A percentile compares a stretch with the other conserved stretches of the same genome.
Evolutionary conservation across 1,140 invertebrate species (phyloP).

Genomic region (Drosophila chauvacae): DNA sequence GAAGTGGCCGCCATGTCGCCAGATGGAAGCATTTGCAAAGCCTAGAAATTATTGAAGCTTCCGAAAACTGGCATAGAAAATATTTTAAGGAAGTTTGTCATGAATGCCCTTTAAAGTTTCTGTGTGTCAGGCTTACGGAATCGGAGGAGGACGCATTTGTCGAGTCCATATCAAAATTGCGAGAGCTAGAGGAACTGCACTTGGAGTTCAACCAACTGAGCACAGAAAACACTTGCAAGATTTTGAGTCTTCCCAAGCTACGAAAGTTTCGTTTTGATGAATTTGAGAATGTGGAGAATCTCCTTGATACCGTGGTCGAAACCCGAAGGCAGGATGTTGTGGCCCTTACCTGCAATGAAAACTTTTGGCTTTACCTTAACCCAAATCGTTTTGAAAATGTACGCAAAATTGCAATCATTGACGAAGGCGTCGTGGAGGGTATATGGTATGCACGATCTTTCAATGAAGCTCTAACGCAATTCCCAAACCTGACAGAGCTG

Average conservation of each 20-base stretch:
- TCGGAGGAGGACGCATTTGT: conserved; percentile 16
- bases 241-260: conserved; percentile 29
- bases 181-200: conserved; percentile 27
- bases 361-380: conserved; percentile 11
- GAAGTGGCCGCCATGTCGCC: conserved; percentile 9
- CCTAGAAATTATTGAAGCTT: conserved; percentile 8
- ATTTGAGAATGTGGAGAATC: not conserved
- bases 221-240: not conserved
- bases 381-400: conserved; percentile 15
- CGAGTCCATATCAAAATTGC: conserved; percentile 3
- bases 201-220: conserved; percentile 17
- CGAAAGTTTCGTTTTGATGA: conserved; percentile 23
- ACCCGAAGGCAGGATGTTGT: conserved; percentile 17
- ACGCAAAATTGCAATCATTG: conserved; percentile 6
- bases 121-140: conserved; percentile 9
- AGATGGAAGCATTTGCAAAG: conserved; percentile 10
- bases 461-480: conserved; percentile 15
- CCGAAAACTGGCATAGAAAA: not conserved
- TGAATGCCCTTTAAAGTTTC: not conserved
- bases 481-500: conserved; percentile 11
- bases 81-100: conserved; percentile 19
- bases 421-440: conserved; percentile 22
- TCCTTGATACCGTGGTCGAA: not conserved
- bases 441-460: not conserved
- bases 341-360: conserved; percentile 18